Evolutionary conservation across 1,140 invertebrate genomes (phyloP).

Genomic region (Sitobion miscanthi): DNA sequence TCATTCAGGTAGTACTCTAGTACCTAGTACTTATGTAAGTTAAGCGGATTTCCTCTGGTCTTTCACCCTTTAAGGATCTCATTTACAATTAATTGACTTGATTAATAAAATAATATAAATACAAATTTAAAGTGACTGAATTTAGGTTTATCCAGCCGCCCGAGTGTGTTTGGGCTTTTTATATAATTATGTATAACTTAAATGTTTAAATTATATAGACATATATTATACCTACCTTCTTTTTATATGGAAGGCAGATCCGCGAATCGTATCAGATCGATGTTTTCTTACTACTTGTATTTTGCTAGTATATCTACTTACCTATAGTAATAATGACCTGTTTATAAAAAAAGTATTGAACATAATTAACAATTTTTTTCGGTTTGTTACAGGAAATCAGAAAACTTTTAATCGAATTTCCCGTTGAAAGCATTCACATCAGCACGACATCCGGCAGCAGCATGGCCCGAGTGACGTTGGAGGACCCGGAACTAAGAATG

Average conservation of each 20-base stretch:
- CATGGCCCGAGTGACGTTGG: conserved; percentile 61
- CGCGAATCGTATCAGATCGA: background rate
- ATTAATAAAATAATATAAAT: background rate
- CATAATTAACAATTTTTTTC: background rate
- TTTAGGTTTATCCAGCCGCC: background rate
- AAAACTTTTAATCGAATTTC: conserved; percentile 62
- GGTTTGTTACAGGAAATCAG: conserved; percentile 61
- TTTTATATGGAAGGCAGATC: background rate
- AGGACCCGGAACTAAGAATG: conserved; percentile 62
- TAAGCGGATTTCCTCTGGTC: background rate
- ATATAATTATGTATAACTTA: background rate
- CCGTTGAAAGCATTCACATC: conserved; percentile 62
- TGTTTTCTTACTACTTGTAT: background rate
- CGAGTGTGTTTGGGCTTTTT: background rate
- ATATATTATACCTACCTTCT: background rate
- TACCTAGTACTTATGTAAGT: background rate
- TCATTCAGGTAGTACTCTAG: background rate
- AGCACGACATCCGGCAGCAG: conserved; percentile 61
- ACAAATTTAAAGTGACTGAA: background rate
- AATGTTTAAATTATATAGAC: background rate
- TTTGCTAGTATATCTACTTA: background rate
- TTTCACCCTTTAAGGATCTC: background rate
- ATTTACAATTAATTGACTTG: background rate
- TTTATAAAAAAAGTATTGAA: background rate
- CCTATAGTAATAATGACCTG: background rate